Conservation (phyloP, 2,113 vertebrate genomes). For the Mystacornis crossleyi region DNA sequence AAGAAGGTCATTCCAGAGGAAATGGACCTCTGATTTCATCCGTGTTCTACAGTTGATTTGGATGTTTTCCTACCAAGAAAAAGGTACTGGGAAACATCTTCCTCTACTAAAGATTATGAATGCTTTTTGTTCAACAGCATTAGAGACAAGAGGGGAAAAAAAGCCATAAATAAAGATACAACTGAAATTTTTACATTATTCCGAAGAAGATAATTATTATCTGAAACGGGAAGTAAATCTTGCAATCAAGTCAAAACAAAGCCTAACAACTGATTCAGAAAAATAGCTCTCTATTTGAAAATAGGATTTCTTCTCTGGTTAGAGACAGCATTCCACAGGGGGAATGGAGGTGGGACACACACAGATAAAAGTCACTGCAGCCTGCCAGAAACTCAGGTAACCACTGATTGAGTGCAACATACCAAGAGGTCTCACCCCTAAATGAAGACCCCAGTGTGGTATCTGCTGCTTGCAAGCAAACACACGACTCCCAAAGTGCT, state of each 20-base stretch:
- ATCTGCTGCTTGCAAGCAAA: not conserved
- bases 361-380: not conserved
- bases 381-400: not conserved
- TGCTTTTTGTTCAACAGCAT: not conserved
- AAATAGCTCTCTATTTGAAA: not conserved
- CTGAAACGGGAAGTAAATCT: not conserved
- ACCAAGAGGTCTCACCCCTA: accelerated
- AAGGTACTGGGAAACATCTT: not conserved
- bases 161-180: not conserved
- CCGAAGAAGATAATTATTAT: not conserved
- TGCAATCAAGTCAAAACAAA: not conserved
- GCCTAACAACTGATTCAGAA: not conserved
- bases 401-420: not conserved
- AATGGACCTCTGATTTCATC: not conserved
- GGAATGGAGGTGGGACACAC: not conserved
- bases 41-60: not conserved
- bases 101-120: not conserved
- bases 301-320: not conserved
- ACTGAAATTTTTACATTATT: not conserved
- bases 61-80: not conserved
- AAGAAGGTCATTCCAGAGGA: not conserved
- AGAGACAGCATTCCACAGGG: not conserved
- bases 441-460: not conserved
- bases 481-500: not conserved
- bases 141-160: not conserved